Base-by-base conservation (phyloP, 2,113 vertebrate species). In the Chloroceryle aenea region DNA sequence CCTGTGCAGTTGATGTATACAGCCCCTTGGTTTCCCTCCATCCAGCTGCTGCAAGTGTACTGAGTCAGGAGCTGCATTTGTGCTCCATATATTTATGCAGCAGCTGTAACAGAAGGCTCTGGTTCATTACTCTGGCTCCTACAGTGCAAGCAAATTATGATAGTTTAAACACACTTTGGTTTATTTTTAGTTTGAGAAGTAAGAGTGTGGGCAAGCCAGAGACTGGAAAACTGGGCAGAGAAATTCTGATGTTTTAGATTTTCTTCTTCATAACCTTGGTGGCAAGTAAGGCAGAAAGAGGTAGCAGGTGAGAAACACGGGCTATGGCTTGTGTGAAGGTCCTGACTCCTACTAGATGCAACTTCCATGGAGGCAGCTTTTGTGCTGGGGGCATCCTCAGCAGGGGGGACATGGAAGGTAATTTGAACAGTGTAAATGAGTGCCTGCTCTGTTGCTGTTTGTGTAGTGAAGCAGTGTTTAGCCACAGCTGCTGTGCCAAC, bases 41-140 rank as follows among this genome's bases (percentile, higher is more conserved):
- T 58, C 34, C 6, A 15, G 53, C 40, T 47, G 43, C 47, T 75
- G 68, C 12, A 30, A n/a, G 50, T 19, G 68, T 40, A 7, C 0
- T 0, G 26, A 45, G 36, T 17, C 40, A 45, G 67, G 30, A 93
- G 25, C 67, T 76, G 34, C 29, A 17, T 56, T 80, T 32, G 23
- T 74, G 50, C 47, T 67, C 47, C 34, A 9, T 9, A 5, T 58
- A 79, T 79, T 69, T 63, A 47, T 83, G 34, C 55, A 74, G 38
- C 63, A 80, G 13, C 72, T 77, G 29, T 52, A 50, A 32, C 56
- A 43, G 50, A 83, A 21, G 61, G 68, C 59, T 83, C 59, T 93
- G 63, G 42, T 86, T 93, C 72, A 36, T 96, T 82, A 90, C 63
- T 47, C 58, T 22, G n/a, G 21, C 53, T 85, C 74, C 91, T 94